These are phyloP conservation scores for Spialia ferax DNA, from an alignment of 2,888 invertebrate species.

Conservation along the genomic window DNA sequence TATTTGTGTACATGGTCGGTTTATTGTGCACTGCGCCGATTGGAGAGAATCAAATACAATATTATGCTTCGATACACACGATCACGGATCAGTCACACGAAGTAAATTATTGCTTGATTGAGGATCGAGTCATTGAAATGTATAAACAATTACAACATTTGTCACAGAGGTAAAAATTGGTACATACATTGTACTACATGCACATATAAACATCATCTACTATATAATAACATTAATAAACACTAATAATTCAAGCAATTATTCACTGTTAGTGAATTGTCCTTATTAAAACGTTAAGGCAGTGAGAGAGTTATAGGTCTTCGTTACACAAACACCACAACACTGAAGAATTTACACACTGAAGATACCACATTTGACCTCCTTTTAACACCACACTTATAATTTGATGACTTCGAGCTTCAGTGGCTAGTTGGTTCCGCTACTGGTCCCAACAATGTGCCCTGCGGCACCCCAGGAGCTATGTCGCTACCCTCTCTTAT, in stretches of 20 bases:
- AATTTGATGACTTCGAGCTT: too few species aligned
- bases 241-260: conserved; percentile 33
- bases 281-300: conserved; percentile 35
- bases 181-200: conserved; percentile 36
- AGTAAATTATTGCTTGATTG: conserved; percentile 37
- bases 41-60: conserved; percentile 43
- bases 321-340: conserved; percentile 27
- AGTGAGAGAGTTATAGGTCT: conserved; percentile 10
- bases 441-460: too few species aligned
- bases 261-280: conserved; percentile 32
- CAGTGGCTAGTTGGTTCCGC: too few species aligned
- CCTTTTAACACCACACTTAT: not conserved
- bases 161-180: conserved; percentile 34
- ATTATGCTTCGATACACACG: conserved; percentile 28
- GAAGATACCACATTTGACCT: not conserved
- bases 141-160: conserved; percentile 24
- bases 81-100: conserved; percentile 33
- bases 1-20: conserved; percentile 39
- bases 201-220: conserved; percentile 30
- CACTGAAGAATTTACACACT: conserved; percentile 24
- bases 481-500: too few species aligned
- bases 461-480: too few species aligned
- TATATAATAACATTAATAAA: conserved; percentile 31
- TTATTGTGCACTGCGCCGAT: conserved; percentile 40
- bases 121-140: conserved; percentile 24